A percentile compares a stretch with the other conserved stretches of the same genome.
phyloP scores from a whole-genome alignment of 1,140 invertebrate species.

The Saccostrea echinata region DNA sequence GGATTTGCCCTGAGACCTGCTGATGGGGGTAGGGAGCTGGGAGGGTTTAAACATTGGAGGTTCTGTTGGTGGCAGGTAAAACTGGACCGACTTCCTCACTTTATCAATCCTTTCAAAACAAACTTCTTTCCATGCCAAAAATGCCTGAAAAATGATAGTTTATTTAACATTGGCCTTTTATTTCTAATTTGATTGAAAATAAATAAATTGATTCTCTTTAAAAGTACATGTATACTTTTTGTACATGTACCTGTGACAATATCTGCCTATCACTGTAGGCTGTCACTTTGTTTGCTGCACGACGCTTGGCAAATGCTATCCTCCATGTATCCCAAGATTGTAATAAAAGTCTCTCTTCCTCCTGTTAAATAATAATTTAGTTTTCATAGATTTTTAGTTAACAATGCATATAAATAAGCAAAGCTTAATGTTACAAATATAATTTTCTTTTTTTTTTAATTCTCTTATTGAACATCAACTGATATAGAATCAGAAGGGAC shows the following conservation, averaged over 20 bases:
- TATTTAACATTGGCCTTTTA: not conserved
- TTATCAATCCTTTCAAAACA: conserved; percentile 35
- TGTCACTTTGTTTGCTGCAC: conserved; percentile 43
- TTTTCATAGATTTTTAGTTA: no score
- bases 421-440: no score
- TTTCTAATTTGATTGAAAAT: not conserved
- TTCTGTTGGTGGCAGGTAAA: not conserved
- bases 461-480: no score
- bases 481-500: no score
- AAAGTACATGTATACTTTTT: not conserved
- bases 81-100: conserved; percentile 34
- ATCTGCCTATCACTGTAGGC: conserved; percentile 52
- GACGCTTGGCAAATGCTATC: conserved; percentile 44
- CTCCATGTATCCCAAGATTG: conserved; percentile 53
- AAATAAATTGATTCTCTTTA: not conserved
- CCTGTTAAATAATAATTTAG: conserved; percentile 34
- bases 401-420: not conserved
- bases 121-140: conserved; percentile 46
- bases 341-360: conserved; percentile 46
- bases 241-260: conserved; percentile 54
- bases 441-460: no score
- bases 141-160: conserved; percentile 37
- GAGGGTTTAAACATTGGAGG: not conserved
- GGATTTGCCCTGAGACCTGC: not conserved
- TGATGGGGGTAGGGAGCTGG: conserved; percentile 11